These are phyloP conservation scores for Molorchus minor DNA, from an alignment of 2,888 invertebrate species.

Conservation along the genomic window DNA sequence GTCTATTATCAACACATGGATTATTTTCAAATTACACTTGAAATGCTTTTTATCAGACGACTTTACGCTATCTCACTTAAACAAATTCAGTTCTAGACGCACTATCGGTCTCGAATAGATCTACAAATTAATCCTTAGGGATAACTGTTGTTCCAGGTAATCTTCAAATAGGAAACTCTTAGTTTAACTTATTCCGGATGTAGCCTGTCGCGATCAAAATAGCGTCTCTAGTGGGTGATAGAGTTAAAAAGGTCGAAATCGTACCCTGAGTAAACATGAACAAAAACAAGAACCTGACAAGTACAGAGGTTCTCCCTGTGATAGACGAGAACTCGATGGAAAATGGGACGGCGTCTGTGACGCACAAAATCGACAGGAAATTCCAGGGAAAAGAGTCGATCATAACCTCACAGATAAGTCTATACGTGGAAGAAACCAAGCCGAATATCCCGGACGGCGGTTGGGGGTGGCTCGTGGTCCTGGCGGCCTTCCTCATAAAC, in stretches of 20 bases:
- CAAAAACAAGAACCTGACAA: conserved; percentile 4
- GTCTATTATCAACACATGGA: conserved; percentile 13
- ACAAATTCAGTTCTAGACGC: not conserved
- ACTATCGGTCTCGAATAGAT: not conserved
- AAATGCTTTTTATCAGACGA: conserved; percentile 4
- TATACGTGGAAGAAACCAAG: conserved; percentile 49
- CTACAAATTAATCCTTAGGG: not conserved
- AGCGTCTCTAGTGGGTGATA: not conserved
- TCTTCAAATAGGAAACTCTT: not conserved
- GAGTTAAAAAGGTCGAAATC: not conserved
- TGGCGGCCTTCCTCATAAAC: conserved; percentile 84
- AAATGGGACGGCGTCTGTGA: not conserved
- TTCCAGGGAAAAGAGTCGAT: conserved; percentile 39
- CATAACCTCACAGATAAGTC: conserved; percentile 37
- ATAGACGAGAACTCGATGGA: conserved; percentile 59
- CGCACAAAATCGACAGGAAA: conserved; percentile 17
- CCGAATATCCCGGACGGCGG: conserved; percentile 80
- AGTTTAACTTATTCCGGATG: not conserved
- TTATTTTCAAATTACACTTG: conserved; percentile 13
- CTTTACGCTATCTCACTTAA: not conserved
- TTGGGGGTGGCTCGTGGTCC: conserved; percentile 90
- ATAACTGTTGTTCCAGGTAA: conserved; percentile 5
- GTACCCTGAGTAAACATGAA: conserved; percentile 2
- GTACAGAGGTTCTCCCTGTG: conserved; percentile 1
- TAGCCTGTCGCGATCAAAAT: conserved; percentile 6